Conservation (phyloP, 1,140 invertebrate genomes). For the Holcopasites calliopsidis region DNA sequence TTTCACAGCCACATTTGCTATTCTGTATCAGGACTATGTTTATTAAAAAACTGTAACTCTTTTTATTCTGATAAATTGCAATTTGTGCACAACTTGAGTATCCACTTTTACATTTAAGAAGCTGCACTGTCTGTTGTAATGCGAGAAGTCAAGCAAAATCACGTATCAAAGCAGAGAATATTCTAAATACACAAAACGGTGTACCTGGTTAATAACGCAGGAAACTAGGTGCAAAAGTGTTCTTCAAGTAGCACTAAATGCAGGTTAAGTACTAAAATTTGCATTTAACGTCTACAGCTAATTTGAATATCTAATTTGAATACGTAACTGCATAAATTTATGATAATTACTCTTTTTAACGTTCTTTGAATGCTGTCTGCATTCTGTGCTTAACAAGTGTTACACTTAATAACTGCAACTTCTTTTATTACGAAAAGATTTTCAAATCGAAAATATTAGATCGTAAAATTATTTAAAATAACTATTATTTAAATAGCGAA, state of each 20-base stretch:
- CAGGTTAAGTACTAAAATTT: conserved; percentile 25
- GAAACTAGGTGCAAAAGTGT: not conserved
- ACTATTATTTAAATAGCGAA: too few relatives aligned
- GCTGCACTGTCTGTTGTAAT: too few relatives aligned
- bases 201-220: conserved; percentile 22
- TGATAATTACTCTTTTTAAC: conserved; percentile 22
- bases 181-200: conserved; percentile 9
- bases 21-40: too few relatives aligned
- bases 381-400: not conserved
- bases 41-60: too few relatives aligned
- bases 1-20: too few relatives aligned
- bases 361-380: conserved; percentile 13
- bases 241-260: conserved; percentile 21
- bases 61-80: too few relatives aligned
- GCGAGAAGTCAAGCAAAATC: not conserved
- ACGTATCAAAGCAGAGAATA: too few relatives aligned
- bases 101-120: too few relatives aligned
- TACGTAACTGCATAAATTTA: conserved; percentile 27
- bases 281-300: conserved; percentile 27
- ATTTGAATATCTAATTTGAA: conserved; percentile 32
- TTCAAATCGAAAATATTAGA: too few relatives aligned
- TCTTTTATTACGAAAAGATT: too few relatives aligned
- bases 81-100: too few relatives aligned
- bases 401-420: not conserved
- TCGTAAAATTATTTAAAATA: too few relatives aligned